Base-by-base conservation (phyloP, 2,113 vertebrate genomes). In the Heterocephalus glaber region DNA sequence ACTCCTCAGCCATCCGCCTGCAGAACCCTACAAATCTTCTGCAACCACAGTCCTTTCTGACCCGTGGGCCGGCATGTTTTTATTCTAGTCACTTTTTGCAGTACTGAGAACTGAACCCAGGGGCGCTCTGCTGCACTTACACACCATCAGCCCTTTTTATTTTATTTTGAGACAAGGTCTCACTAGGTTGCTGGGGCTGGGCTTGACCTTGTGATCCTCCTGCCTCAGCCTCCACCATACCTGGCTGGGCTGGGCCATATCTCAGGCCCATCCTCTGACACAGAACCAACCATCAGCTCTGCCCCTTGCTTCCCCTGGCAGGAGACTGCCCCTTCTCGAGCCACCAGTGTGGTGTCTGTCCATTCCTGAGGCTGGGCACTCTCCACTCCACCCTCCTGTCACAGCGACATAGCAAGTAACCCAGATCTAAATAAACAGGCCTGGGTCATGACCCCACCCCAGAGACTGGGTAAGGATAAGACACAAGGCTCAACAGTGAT, bases 1-100 rank as follows among this genome's bases (percentile, higher is more conserved):
- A 1, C 38, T 28, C 70, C 11, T 22, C 0, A 20, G 63, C 56
- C 20, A 47, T 9, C n/a, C 19, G 0, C 0, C 2, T 2, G 10
- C 3, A 1, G 6, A 47, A 49, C 30, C 49, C 76, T 54, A 35
- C 30, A 54, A 5, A 17, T 30, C 14, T 70, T 79, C 58, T 14
- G 84, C n/a, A 14, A 11, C 61, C 33, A 49, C 24, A 2, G 24
- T 33, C 49, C 41, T 28, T 20, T 38, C 41, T 16, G 28, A 24
- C 79, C 30, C n/a, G 11, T 2, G 8, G 9, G 9, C 13, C 9
- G 44, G 24, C 76, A 26, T 14, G 5, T 35, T 35, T 20, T 56
- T 17, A 80, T n/a, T 56, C 5, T 24, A 20, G 1, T 35, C 30
- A 17, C 35, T 24, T 54, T 14, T 52, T 76, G 7, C 30, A 20